Percentiles rank a stretch among this genome's conserved stretches.
These are phyloP conservation scores for Limanda limanda DNA, from an alignment of 2,113 vertebrate genomes.

Conservation along the genomic window DNA sequence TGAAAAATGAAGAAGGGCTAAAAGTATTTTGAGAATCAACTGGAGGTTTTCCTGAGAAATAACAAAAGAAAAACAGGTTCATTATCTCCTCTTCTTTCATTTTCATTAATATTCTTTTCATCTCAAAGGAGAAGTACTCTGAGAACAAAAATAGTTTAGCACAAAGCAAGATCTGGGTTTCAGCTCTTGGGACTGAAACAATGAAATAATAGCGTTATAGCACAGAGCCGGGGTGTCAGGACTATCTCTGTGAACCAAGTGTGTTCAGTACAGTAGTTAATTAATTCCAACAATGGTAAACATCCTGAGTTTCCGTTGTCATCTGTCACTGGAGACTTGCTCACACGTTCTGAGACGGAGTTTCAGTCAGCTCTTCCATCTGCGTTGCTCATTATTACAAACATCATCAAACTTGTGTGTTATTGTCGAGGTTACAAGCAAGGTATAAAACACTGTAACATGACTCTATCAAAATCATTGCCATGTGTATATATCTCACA, in stretches of 20 bases:
- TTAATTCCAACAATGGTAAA: constrained; percentile 59
- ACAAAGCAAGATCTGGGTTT: constrained; percentile 76
- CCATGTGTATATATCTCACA: constrained; percentile 5
- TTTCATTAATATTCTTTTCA: constrained; percentile 56
- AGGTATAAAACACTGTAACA: not conserved
- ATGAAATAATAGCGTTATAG: constrained; percentile 25
- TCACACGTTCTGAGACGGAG: not conserved
- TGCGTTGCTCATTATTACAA: constrained; percentile 22
- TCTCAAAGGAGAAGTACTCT: constrained; percentile 69
- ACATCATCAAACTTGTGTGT: constrained; percentile 20
- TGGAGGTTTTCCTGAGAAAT: constrained; percentile 57
- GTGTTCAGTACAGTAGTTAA: constrained; percentile 42
- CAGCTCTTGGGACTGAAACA: constrained; percentile 64
- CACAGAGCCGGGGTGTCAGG: constrained; percentile 46
- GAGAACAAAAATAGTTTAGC: constrained; percentile 66
- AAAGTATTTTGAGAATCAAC: constrained; percentile 35
- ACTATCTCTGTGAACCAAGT: constrained; percentile 11
- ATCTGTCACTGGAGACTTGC: constrained; percentile 15
- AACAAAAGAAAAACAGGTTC: constrained; percentile 55
- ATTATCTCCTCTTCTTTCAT: constrained; percentile 59
- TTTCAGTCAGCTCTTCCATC: not conserved
- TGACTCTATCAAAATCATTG: constrained; percentile 36
- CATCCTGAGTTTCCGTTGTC: constrained; percentile 27
- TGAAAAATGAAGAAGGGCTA: not conserved
- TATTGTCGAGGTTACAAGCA: constrained; percentile 5